phyloP scores from a whole-genome alignment of 2,888 invertebrate species.

The Xylota sylvarum region DNA sequence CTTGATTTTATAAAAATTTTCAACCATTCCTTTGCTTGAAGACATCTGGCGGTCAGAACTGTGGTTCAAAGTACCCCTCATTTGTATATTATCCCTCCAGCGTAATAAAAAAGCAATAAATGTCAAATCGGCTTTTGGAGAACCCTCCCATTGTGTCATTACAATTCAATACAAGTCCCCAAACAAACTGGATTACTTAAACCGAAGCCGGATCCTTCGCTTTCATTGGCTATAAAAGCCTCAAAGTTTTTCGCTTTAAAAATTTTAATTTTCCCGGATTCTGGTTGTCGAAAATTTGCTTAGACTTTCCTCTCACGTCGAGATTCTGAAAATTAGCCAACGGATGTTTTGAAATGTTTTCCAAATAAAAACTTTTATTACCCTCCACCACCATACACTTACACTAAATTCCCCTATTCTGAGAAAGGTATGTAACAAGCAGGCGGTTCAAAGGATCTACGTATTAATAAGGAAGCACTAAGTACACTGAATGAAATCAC shows the following conservation, averaged over 20 bases:
- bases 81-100: neutral
- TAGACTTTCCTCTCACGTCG: constrained; percentile 58
- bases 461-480: constrained; percentile 50
- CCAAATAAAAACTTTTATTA: constrained; percentile 40
- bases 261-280: constrained; percentile 52
- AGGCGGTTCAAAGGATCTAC: constrained; percentile 8
- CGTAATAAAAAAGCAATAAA: constrained; percentile 15
- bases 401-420: too few relatives aligned
- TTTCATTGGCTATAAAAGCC: constrained; percentile 54
- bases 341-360: constrained; percentile 60
- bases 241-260: constrained; percentile 59
- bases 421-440: constrained; percentile 2
- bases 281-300: constrained; percentile 14
- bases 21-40: too few relatives aligned
- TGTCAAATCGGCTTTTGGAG: neutral
- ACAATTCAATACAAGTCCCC: constrained; percentile 67
- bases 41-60: neutral
- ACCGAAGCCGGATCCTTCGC: neutral
- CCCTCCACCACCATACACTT: neutral
- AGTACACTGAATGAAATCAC: constrained; percentile 63
- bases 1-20: too few relatives aligned
- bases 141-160: constrained; percentile 3
- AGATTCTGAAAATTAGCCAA: constrained; percentile 43
- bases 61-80: neutral
- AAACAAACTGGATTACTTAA: constrained; percentile 52